Conservation (phyloP, 2,113 vertebrate species). For the Crotalus tigris region DNA sequence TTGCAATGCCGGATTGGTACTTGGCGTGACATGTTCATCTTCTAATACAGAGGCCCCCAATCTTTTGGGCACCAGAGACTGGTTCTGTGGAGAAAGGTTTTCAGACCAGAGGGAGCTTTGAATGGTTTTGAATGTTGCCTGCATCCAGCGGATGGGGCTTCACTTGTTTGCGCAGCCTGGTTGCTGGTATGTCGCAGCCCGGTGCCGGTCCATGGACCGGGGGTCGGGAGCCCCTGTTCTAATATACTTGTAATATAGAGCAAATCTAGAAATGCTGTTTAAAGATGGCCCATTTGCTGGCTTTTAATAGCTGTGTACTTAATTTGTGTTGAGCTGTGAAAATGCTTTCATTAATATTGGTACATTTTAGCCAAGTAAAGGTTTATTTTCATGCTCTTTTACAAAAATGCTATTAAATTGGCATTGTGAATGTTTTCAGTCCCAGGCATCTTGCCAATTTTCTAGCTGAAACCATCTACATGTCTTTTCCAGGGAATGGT, state of each 20-base stretch:
- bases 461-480: background rate
- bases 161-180: too few relatives aligned
- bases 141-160: too few relatives aligned
- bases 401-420: constrained; percentile 58
- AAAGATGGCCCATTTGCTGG: constrained; percentile 49
- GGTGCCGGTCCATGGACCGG: too few relatives aligned
- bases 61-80: too few relatives aligned
- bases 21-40: constrained; percentile 32
- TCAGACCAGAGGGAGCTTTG: too few relatives aligned
- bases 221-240: too few relatives aligned
- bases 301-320: constrained; percentile 64
- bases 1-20: background rate
- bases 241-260: background rate
- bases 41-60: too few relatives aligned
- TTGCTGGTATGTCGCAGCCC: too few relatives aligned
- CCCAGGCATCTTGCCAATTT: background rate
- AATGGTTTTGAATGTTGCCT: too few relatives aligned
- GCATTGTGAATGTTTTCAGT: constrained; percentile 37
- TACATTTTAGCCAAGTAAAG: constrained; percentile 76
- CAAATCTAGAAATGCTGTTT: constrained; percentile 40
- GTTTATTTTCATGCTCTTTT: constrained; percentile 80
- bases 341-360: constrained; percentile 54
- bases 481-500: background rate
- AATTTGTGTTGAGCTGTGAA: constrained; percentile 75
- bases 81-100: too few relatives aligned